Conservation (phyloP, 2,888 invertebrate genomes). For the Nomada fucata region DNA sequence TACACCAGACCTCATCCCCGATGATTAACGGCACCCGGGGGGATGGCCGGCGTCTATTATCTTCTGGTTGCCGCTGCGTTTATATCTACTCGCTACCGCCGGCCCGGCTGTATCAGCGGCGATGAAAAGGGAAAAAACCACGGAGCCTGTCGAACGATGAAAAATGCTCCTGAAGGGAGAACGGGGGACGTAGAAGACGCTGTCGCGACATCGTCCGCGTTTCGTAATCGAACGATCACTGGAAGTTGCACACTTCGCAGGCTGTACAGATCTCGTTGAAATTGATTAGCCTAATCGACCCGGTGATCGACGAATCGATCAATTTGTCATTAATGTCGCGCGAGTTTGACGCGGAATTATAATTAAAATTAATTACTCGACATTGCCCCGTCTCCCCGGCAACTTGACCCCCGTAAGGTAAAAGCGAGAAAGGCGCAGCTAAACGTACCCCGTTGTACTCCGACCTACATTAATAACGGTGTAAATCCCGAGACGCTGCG, state of each 20-base stretch:
- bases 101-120: slow-evolving; percentile 60
- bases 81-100: slow-evolving; percentile 77
- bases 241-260: background rate
- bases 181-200: background rate
- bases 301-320: too few species aligned
- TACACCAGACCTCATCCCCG: slow-evolving; percentile 73
- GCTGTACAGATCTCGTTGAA: background rate
- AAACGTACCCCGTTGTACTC: too few species aligned
- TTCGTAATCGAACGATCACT: background rate
- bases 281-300: background rate
- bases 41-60: slow-evolving; percentile 80
- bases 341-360: too few species aligned
- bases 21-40: slow-evolving; percentile 82
- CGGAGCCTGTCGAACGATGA: slow-evolving; percentile 57
- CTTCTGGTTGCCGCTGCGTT: slow-evolving; percentile 77
- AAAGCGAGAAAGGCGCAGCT: too few species aligned
- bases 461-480: too few species aligned
- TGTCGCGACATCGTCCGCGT: slow-evolving; percentile 25
- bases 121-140: slow-evolving; percentile 30
- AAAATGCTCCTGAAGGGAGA: slow-evolving; percentile 49
- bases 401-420: too few species aligned
- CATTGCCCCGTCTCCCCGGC: too few species aligned
- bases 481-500: too few species aligned
- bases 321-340: too few species aligned
- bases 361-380: too few species aligned